These are phyloP conservation scores for Macrobrachium nipponense DNA, from an alignment of 1,140 invertebrate genomes.

Conservation along the genomic window DNA sequence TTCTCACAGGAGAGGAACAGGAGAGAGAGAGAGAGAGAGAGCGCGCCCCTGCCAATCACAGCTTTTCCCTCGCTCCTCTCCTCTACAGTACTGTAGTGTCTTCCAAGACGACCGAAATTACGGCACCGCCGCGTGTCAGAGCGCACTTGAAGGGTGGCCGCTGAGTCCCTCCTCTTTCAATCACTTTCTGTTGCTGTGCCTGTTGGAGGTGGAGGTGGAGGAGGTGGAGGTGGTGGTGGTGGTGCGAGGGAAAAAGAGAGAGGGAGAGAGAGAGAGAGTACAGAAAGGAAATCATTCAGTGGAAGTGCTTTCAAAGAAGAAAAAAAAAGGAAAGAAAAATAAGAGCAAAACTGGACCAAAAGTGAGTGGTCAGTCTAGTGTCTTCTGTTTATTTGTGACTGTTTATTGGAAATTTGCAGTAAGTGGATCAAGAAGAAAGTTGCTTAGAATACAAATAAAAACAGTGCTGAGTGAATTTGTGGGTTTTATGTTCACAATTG, in stretches of 20 bases:
- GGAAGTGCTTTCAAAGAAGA: not conserved
- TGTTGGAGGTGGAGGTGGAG: not conserved
- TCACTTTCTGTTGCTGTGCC: not conserved
- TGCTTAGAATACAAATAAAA: no score
- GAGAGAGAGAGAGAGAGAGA: no score
- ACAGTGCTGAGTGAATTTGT: no score
- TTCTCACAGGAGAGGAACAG: not conserved
- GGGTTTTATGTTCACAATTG: no score
- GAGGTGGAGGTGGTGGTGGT: not conserved
- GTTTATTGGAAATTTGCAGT: no score
- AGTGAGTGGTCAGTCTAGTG: conserved; percentile 1
- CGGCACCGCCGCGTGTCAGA: no score
- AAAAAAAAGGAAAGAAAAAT: not conserved
- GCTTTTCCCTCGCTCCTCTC: conserved; percentile 26
- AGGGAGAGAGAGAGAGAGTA: not conserved
- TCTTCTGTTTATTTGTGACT: no score
- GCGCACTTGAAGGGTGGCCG: no score
- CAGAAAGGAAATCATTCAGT: not conserved
- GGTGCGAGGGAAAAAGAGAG: not conserved
- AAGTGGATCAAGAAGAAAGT: no score
- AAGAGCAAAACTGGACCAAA: not conserved
- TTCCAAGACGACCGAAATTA: not conserved
- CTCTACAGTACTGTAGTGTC: conserved; percentile 32
- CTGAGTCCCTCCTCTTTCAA: no score
- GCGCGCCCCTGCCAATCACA: conserved; percentile 15